A percentile compares a stretch with the other conserved stretches of the same genome.
Evolutionary conservation across 2,113 vertebrate genomes (phyloP).

Genomic region (Coturnix japonica): DNA sequence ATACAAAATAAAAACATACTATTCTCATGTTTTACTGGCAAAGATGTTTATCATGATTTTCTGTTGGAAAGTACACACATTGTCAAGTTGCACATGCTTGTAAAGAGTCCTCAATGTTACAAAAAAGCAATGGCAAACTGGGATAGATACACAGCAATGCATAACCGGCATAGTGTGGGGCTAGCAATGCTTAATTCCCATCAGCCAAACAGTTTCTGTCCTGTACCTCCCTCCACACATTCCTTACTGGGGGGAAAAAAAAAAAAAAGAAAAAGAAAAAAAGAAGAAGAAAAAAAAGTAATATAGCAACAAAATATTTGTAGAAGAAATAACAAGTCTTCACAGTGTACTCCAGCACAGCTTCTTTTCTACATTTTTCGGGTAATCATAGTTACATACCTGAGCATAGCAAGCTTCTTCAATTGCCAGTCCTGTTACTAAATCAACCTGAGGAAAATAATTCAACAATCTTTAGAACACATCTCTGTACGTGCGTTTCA

Average conservation of each 20-base stretch:
- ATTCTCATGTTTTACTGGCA: neutral
- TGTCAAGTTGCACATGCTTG: neutral
- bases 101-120: neutral
- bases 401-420: conserved; percentile 98
- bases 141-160: neutral
- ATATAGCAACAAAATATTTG: neutral
- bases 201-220: neutral
- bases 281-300: neutral
- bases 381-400: conserved; percentile 76
- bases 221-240: neutral
- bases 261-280: too few species aligned
- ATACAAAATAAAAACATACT: neutral
- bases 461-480: neutral
- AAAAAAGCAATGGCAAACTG: neutral
- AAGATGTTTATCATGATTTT: neutral
- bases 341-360: neutral
- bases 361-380: rapidly evolving
- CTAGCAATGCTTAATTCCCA: neutral
- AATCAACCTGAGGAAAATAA: conserved; percentile 88
- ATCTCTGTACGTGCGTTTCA: neutral
- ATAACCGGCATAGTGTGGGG: neutral
- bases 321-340: neutral
- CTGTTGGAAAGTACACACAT: neutral
- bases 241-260: neutral
- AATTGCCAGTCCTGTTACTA: conserved; percentile 94